These are phyloP conservation scores for Lepidurus packardi DNA, from an alignment of 1,140 invertebrate species.

Conservation along the genomic window DNA sequence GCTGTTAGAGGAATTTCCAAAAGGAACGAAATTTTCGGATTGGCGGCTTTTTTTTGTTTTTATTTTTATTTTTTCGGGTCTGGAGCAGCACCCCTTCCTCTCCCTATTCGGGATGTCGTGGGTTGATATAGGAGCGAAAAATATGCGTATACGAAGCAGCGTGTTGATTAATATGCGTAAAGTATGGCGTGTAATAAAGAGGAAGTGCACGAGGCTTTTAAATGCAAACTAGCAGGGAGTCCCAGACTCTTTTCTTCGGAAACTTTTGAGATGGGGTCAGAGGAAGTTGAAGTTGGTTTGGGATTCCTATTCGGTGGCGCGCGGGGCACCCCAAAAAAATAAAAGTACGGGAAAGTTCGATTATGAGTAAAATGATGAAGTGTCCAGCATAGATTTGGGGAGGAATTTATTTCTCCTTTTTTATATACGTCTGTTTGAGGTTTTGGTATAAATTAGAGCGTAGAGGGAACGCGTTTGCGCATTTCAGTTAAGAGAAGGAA, in stretches of 20 bases:
- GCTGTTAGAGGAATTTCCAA: not conserved
- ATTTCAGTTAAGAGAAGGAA: not conserved
- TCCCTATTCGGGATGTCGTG: too few species aligned
- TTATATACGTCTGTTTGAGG: not conserved
- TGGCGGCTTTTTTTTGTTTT: not conserved
- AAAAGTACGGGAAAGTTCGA: not conserved
- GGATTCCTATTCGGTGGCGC: not conserved
- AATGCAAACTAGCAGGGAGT: slow-evolving; percentile 15
- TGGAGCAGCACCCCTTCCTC: too few species aligned
- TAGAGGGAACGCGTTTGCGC: not conserved
- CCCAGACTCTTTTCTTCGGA: not conserved
- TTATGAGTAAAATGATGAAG: not conserved
- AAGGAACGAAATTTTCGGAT: not conserved
- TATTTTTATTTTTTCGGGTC: too few species aligned
- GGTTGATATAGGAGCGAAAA: not conserved
- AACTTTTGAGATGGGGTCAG: not conserved
- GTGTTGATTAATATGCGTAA: slow-evolving; percentile 16
- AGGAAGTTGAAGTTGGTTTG: not conserved
- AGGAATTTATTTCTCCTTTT: not conserved
- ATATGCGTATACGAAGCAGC: not conserved
- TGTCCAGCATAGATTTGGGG: not conserved
- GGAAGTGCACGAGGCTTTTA: slow-evolving; percentile 14
- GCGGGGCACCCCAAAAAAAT: not conserved
- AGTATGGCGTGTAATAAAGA: slow-evolving; percentile 19
- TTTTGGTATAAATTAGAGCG: not conserved